Conservation (phyloP, 2,797 vertebrate species). For the Lithobates sylvaticus region DNA sequence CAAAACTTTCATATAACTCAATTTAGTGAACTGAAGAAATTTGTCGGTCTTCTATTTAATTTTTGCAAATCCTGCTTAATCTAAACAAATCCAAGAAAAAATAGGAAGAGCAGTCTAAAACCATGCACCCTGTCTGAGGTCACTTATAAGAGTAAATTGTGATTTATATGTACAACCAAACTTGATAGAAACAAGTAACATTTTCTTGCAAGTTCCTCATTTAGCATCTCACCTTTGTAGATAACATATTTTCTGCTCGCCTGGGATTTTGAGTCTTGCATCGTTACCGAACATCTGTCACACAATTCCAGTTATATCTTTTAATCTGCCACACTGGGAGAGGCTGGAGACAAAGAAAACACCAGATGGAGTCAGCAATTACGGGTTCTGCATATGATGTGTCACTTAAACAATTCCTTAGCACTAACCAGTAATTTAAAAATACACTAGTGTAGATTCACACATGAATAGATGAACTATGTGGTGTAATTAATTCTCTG, state of each 20-base stretch:
- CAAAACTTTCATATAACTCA: background rate
- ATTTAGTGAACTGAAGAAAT: background rate
- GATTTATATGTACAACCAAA: background rate
- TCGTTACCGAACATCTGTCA: slow-evolving; percentile 41
- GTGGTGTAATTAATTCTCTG: background rate
- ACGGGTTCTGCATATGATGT: background rate
- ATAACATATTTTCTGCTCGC: slow-evolving; percentile 19
- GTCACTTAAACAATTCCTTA: slow-evolving; percentile 23
- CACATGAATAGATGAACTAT: background rate
- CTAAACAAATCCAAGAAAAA: no score
- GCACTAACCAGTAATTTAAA: slow-evolving; percentile 32
- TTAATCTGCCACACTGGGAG: slow-evolving; percentile 29
- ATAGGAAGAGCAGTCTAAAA: no score
- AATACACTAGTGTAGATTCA: background rate
- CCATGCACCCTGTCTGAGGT: background rate
- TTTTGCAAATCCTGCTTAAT: no score
- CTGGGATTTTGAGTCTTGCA: slow-evolving; percentile 24
- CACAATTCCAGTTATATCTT: slow-evolving; percentile 42
- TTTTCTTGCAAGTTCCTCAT: background rate
- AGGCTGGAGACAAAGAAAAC: slow-evolving; percentile 36
- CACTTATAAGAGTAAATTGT: background rate
- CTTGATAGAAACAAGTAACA: background rate
- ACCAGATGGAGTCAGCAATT: slow-evolving; percentile 49
- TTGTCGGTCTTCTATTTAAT: no score
- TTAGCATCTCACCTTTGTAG: slow-evolving; percentile 34